phyloP scores from a whole-genome alignment of 1,140 invertebrate species.

The Globodera ellingtonae region DNA sequence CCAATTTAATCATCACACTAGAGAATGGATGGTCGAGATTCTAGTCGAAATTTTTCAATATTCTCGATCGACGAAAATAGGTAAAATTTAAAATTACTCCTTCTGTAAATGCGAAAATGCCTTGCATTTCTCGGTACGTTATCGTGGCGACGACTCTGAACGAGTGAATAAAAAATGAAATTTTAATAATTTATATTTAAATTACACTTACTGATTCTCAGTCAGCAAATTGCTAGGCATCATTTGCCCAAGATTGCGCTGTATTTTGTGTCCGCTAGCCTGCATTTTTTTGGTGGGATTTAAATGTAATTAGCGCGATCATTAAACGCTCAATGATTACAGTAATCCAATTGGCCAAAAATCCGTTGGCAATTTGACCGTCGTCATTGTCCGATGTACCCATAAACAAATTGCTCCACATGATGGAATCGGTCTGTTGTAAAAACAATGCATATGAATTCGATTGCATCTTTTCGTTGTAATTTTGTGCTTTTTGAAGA shows the following conservation, averaged over 20 bases:
- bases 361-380: neutral
- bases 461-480: too few species aligned
- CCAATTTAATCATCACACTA: too few species aligned
- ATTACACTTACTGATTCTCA: neutral
- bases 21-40: too few species aligned
- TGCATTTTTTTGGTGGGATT: too few species aligned
- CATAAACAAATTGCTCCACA: neutral
- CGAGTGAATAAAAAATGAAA: neutral
- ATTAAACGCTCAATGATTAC: neutral
- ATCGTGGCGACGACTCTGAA: neutral
- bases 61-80: too few species aligned
- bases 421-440: neutral
- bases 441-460: too few species aligned
- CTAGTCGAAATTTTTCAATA: too few species aligned
- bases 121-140: neutral
- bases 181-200: too few species aligned
- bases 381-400: neutral
- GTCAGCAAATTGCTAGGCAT: neutral
- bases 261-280: neutral
- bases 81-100: neutral
- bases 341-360: neutral
- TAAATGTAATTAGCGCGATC: too few species aligned
- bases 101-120: neutral
- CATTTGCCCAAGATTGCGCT: neutral
- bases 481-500: too few species aligned